phyloP scores from a whole-genome alignment of 2,113 vertebrate genomes.

The Sitta europaea region DNA sequence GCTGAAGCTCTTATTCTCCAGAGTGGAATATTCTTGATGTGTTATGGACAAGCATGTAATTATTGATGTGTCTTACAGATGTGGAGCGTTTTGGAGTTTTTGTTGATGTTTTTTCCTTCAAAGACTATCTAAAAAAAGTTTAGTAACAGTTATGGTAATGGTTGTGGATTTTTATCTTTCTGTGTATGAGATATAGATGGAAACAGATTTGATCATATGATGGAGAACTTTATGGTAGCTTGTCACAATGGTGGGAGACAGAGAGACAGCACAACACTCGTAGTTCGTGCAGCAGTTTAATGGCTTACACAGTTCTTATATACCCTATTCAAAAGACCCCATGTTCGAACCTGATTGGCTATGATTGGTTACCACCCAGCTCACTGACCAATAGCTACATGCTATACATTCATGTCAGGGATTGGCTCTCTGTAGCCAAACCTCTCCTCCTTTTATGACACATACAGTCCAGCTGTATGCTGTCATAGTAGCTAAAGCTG shows the following conservation, averaged over 20 bases:
- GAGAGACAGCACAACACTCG: too few relatives aligned
- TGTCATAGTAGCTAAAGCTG: not conserved
- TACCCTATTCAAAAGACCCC: too few relatives aligned
- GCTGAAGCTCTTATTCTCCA: not conserved
- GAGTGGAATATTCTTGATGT: not conserved
- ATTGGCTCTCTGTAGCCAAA: too few relatives aligned
- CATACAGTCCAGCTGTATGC: too few relatives aligned
- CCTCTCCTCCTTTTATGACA: too few relatives aligned
- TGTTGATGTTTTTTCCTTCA: not conserved
- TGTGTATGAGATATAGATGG: not conserved
- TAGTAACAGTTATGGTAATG: not conserved
- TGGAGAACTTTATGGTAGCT: not conserved
- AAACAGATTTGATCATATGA: not conserved
- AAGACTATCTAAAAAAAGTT: not conserved
- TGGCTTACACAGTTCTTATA: too few relatives aligned
- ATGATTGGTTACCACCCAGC: too few relatives aligned
- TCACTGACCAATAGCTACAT: too few relatives aligned
- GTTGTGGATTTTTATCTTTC: not conserved
- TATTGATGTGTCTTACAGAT: not conserved
- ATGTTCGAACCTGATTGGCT: too few relatives aligned
- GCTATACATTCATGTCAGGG: too few relatives aligned
- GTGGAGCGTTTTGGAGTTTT: not conserved
- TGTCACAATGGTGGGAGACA: too few relatives aligned
- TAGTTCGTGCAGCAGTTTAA: too few relatives aligned
- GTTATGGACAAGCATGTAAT: not conserved